A percentile compares a stretch with the other conserved stretches of the same genome.
phyloP scores from a whole-genome alignment of 2,113 vertebrate species.

The Sinocyclocheilus maitianheensis region DNA sequence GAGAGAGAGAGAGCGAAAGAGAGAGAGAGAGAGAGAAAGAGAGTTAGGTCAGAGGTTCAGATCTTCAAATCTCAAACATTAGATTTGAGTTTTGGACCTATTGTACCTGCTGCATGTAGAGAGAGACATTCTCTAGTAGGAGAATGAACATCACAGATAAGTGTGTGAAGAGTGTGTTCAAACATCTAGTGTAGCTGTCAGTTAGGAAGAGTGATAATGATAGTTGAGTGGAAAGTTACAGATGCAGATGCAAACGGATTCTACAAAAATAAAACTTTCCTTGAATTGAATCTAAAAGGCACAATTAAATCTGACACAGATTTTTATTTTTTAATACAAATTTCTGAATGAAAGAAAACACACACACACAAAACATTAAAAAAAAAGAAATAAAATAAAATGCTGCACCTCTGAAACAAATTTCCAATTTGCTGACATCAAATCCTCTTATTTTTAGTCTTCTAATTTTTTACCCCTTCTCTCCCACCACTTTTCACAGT shows the following conservation, averaged over 20 bases:
- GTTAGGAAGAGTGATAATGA: background rate
- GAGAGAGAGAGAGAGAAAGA: background rate
- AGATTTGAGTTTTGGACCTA: conserved; percentile 57
- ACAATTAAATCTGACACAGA: background rate
- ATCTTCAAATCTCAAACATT: conserved; percentile 67
- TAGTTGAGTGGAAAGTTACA: conserved; percentile 13
- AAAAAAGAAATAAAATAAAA: too few species aligned
- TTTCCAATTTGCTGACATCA: background rate
- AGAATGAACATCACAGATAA: conserved; percentile 10
- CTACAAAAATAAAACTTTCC: background rate
- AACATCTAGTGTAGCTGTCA: conserved; percentile 2
- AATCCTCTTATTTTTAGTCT: background rate
- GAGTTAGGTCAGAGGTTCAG: conserved; percentile 51
- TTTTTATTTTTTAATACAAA: background rate
- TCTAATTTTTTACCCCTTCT: background rate
- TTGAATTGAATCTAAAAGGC: background rate
- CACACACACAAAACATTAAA: background rate
- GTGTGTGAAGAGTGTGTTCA: conserved; percentile 20
- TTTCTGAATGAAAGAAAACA: background rate
- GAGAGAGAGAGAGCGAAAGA: too few species aligned
- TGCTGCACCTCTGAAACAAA: background rate
- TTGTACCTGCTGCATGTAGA: conserved; percentile 62
- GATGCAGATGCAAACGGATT: background rate
- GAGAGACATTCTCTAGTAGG: conserved; percentile 59
- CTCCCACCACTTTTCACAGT: background rate